Percentiles rank a stretch among this genome's conserved stretches.
These are phyloP conservation scores for Oplegnathus fasciatus DNA, from an alignment of 2,113 vertebrate genomes.

Conservation along the genomic window DNA sequence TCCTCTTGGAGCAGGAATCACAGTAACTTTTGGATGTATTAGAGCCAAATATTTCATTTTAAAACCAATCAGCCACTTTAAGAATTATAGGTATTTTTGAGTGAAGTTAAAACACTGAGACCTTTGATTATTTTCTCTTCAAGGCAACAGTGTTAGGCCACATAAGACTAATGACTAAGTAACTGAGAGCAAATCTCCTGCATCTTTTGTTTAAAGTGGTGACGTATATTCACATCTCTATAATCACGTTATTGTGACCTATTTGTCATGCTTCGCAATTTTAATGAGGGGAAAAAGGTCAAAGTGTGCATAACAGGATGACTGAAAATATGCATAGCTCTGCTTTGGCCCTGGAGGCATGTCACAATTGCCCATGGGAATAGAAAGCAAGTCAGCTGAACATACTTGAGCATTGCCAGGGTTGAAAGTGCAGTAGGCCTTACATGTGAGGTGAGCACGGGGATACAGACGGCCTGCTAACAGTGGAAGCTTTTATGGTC, in stretches of 20 bases:
- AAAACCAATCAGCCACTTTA: background rate
- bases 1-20: background rate
- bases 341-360: conserved; percentile 36
- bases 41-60: background rate
- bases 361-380: conserved; percentile 28
- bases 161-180: background rate
- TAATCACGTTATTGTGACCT: conserved; percentile 48
- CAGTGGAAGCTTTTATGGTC: conserved; percentile 62
- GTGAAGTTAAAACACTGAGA: background rate
- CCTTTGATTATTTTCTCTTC: background rate
- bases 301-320: conserved; percentile 9
- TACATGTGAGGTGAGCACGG: conserved; percentile 44
- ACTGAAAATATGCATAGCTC: conserved; percentile 24
- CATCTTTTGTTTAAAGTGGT: conserved; percentile 6
- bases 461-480: conserved; percentile 35
- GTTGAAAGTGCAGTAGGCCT: conserved; percentile 46
- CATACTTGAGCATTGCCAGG: conserved; percentile 19
- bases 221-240: background rate
- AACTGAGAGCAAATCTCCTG: background rate
- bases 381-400: conserved; percentile 63
- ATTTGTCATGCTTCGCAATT: conserved; percentile 33
- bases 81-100: background rate
- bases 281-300: conserved; percentile 13
- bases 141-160: background rate
- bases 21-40: background rate